Evolutionary conservation across 2,888 invertebrate species (phyloP).

Genomic region (Dorcus parallelipipedus): DNA sequence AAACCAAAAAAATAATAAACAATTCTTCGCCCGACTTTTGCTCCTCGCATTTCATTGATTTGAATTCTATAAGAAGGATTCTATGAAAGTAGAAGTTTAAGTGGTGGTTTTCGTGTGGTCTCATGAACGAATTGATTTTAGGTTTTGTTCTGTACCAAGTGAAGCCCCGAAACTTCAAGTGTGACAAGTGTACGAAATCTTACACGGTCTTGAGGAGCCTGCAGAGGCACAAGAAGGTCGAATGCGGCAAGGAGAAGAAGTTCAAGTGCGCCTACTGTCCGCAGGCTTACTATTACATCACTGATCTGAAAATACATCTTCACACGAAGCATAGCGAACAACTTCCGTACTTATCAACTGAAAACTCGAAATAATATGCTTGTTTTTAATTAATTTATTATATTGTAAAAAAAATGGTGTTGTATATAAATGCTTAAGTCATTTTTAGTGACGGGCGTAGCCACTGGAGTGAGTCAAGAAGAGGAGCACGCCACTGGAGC

Average conservation of each 20-base stretch:
- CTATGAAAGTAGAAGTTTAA: not conserved
- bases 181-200: slow-evolving; percentile 55
- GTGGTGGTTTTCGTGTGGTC: not conserved
- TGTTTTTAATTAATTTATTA: no score
- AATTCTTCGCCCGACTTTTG: no score
- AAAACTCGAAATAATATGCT: no score
- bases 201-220: slow-evolving; percentile 58
- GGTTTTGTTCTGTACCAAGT: not conserved
- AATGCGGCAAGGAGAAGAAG: slow-evolving; percentile 68
- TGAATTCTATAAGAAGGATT: no score
- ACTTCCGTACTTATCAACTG: not conserved
- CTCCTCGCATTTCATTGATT: no score
- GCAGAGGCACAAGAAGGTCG: slow-evolving; percentile 62
- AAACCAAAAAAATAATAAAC: no score
- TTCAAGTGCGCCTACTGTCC: slow-evolving; percentile 69
- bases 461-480: no score
- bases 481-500: no score
- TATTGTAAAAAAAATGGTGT: no score
- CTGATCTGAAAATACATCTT: slow-evolving; percentile 65
- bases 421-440: no score
- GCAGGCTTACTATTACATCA: slow-evolving; percentile 69
- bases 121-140: not conserved
- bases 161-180: slow-evolving; percentile 48
- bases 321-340: slow-evolving; percentile 43
- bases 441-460: no score